Evolutionary conservation across 2,888 invertebrate species (phyloP).

Genomic region (Dexiosoma caninum): DNA sequence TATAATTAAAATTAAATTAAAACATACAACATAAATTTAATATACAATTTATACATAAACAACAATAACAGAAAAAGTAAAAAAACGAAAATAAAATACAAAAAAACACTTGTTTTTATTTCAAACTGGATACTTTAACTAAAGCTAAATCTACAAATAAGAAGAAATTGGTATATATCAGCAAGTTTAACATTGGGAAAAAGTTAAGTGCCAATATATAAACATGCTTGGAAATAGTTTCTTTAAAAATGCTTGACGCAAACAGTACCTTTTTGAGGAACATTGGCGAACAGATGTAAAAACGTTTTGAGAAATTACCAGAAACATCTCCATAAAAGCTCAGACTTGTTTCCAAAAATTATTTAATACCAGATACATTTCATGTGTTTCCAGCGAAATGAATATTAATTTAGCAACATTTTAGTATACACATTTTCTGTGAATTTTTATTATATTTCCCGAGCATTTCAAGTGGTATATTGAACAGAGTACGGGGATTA

Average conservation of each 20-base stretch:
- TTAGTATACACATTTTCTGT: no score
- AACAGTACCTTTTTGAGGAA: no score
- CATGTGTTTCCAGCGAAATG: no score
- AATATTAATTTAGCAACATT: no score
- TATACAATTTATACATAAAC: slow-evolving; percentile 58
- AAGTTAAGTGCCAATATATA: no score
- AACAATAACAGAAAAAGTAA: slow-evolving; percentile 48
- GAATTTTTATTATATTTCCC: no score
- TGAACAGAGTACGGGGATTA: no score
- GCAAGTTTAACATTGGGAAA: neutral
- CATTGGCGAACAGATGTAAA: neutral
- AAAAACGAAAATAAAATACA: slow-evolving; percentile 51
- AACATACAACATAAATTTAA: slow-evolving; percentile 43
- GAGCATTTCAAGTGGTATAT: no score
- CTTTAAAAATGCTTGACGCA: no score
- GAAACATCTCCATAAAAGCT: neutral
- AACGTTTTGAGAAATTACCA: neutral
- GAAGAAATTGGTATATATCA: neutral
- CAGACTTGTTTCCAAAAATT: neutral
- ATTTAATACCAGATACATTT: no score
- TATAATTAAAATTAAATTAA: slow-evolving; percentile 50
- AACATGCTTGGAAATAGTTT: no score
- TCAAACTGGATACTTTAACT: slow-evolving; percentile 55
- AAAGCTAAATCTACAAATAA: neutral
- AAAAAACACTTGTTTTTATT: slow-evolving; percentile 71